A percentile compares a stretch with the other conserved stretches of the same genome.
phyloP scores from a whole-genome alignment of 1,140 invertebrate species.

The Ceratoteleas bidentatus region DNA sequence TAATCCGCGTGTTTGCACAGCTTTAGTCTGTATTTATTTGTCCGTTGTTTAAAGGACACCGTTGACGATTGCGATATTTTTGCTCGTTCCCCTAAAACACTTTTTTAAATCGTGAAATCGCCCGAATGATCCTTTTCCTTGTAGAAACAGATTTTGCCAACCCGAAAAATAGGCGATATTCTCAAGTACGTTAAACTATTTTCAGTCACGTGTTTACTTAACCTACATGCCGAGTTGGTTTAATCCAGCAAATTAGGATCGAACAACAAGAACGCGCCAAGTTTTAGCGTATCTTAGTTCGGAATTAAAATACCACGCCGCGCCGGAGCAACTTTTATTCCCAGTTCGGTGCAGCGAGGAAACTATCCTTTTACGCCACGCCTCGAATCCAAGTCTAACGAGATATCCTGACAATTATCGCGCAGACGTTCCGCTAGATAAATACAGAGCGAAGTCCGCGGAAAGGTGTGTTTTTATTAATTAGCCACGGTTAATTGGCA shows the following conservation, averaged over 20 bases:
- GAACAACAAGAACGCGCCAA: slow-evolving; percentile 24
- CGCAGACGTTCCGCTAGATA: slow-evolving; percentile 21
- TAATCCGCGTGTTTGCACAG: too few species aligned
- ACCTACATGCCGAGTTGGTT: slow-evolving; percentile 41
- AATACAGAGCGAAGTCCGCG: slow-evolving; percentile 26
- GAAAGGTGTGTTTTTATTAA: slow-evolving; percentile 41
- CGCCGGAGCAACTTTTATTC: slow-evolving; percentile 41
- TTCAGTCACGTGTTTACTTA: slow-evolving; percentile 47
- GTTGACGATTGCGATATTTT: too few species aligned
- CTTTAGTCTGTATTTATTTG: too few species aligned
- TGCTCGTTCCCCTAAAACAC: too few species aligned
- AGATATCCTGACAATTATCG: slow-evolving; percentile 46
- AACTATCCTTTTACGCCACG: slow-evolving; percentile 38
- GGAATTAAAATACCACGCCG: slow-evolving; percentile 44
- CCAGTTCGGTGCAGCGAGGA: slow-evolving; percentile 22
- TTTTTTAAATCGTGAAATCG: too few species aligned
- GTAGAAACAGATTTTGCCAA: slow-evolving; percentile 12
- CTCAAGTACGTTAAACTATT: slow-evolving; percentile 35
- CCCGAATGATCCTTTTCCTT: background rate
- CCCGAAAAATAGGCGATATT: slow-evolving; percentile 16
- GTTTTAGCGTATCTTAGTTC: slow-evolving; percentile 46
- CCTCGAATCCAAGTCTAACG: slow-evolving; percentile 35
- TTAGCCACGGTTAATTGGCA: slow-evolving; percentile 29
- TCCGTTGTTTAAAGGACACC: too few species aligned
- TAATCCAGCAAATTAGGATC: slow-evolving; percentile 50